phyloP scores from a whole-genome alignment of 2,888 invertebrate species.

The Brassicogethes aeneus region DNA sequence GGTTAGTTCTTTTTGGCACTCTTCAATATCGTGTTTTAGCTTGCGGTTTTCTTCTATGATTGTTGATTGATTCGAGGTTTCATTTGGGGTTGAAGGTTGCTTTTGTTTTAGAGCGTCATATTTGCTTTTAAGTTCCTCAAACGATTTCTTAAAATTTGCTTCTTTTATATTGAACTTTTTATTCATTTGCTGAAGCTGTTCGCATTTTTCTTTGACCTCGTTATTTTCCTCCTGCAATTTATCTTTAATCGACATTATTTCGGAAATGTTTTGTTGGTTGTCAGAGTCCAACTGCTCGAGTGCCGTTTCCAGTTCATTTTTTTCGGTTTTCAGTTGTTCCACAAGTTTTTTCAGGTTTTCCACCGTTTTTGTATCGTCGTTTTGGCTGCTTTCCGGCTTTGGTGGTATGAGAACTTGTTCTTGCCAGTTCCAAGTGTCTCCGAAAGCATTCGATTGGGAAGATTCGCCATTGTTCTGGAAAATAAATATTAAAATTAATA shows the following conservation, averaged over 20 bases:
- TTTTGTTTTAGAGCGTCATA: conserved; percentile 39
- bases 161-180: conserved; percentile 43
- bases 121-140: conserved; percentile 41
- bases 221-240: conserved; percentile 34
- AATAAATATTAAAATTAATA: too few species aligned
- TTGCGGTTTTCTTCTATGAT: conserved; percentile 20
- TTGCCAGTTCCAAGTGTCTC: conserved; percentile 12
- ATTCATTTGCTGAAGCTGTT: conserved; percentile 49
- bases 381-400: conserved; percentile 9
- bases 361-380: conserved; percentile 16
- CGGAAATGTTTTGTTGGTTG: conserved; percentile 35
- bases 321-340: conserved; percentile 31
- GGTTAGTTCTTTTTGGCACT: conserved; percentile 26
- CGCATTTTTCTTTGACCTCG: conserved; percentile 41
- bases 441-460: too few species aligned
- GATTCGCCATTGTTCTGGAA: too few species aligned
- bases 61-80: conserved; percentile 11
- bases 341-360: conserved; percentile 29
- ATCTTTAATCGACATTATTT: conserved; percentile 33
- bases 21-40: conserved; percentile 24
- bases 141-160: conserved; percentile 39
- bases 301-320: conserved; percentile 27
- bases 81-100: conserved; percentile 30
- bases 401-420: background rate
- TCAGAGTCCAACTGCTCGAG: conserved; percentile 37